Evolutionary conservation across 2,888 invertebrate species (phyloP).

Genomic region (Pomacea canaliculata): DNA sequence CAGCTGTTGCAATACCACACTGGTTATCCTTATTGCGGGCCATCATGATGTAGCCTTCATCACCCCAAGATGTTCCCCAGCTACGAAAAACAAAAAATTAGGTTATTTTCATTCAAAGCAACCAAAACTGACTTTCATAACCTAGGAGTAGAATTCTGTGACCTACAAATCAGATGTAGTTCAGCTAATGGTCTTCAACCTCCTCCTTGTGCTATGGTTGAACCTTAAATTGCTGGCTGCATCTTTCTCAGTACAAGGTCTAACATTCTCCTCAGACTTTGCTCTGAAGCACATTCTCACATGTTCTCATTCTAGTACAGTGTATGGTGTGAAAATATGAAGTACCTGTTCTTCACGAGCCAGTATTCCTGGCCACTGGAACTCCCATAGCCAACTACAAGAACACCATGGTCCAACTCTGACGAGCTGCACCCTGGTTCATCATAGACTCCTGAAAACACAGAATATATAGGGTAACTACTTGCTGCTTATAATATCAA

Average conservation of each 20-base stretch:
- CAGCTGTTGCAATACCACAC: slow-evolving; percentile 51
- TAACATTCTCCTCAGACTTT: too few species aligned
- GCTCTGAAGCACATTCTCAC: too few species aligned
- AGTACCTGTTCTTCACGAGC: slow-evolving; percentile 3
- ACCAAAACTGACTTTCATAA: too few species aligned
- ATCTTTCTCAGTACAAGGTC: too few species aligned
- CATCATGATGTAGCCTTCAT: slow-evolving; percentile 51
- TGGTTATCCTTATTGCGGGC: slow-evolving; percentile 47
- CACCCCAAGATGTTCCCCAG: slow-evolving; percentile 48
- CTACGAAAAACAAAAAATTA: slow-evolving; percentile 28
- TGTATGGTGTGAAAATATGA: background rate
- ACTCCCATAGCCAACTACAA: background rate
- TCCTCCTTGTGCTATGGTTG: background rate
- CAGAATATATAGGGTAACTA: background rate
- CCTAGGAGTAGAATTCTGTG: too few species aligned
- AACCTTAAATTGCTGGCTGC: background rate
- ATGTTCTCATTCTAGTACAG: too few species aligned
- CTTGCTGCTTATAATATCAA: too few species aligned
- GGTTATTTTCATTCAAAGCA: too few species aligned
- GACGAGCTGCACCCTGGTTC: slow-evolving; percentile 5
- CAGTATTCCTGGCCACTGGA: background rate
- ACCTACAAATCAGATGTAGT: too few species aligned
- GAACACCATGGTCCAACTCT: slow-evolving; percentile 13
- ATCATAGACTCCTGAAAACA: slow-evolving; percentile 7
- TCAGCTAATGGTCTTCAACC: too few species aligned